Base-by-base conservation (phyloP, 2,113 vertebrate species). In the Pseudorectes ferrugineus region DNA sequence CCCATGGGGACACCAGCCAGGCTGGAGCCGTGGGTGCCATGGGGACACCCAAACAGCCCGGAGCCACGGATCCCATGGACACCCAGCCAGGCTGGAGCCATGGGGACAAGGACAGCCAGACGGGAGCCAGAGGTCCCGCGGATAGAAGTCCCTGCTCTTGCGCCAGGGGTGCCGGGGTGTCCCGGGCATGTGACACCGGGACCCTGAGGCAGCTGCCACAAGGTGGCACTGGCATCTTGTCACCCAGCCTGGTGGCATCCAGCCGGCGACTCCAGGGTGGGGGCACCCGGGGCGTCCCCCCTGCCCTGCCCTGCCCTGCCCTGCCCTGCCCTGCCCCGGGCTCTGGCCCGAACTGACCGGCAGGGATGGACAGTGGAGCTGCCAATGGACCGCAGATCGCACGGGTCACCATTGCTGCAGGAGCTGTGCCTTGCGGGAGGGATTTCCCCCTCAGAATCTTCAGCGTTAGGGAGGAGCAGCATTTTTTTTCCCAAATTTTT, bases 381-480 rank as follows among this genome's bases (percentile, higher is more conserved):
- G 62, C 11, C 4, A 1, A 3, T 1, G 55, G 28, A 8, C 11
- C 0, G 0, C 61, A 31, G 42, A 5, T 7, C 0, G 0, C 35
- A 11, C 18, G 35, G 8, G 38, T 13, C 14, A 24, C 1, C 5
- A 26, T 13, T 40, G 36, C 36, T 10, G 9, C 29, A 40, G 61
- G 12, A 88, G 28, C 57, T n/a, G 7, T 5, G 33, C 16, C 42
- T 33, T 35, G 33, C 26, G 35, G 23, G 59, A 74, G 20, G 16
- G 9, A 24, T 61, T 68, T 12, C 8, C 36, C 21, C 18, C 23
- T 36, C 20, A 16, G 20, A 17, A 5, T 80, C 21, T 46, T 55
- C 29, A 9, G 2, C 38, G 54, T 58, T 21, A 55, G 29, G 58
- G 36, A 63, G 86, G 65, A 70, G 8, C 21, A 72, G 40, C 7